Base-by-base conservation (phyloP, 2,113 vertebrate species). In the Irena cyanogastra region DNA sequence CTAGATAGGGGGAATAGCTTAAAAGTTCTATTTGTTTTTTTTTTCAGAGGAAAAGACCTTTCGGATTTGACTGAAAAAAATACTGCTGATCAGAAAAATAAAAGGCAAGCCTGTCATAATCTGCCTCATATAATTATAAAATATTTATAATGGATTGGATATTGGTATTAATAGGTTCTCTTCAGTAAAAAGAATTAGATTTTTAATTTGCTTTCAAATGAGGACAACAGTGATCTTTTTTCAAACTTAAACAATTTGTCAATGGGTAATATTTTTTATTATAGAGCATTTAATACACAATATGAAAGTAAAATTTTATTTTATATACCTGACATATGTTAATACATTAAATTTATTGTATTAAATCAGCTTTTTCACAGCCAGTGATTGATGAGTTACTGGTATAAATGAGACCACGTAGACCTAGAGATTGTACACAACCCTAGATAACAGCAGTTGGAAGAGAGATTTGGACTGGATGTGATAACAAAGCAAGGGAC, bases 21-120 rank as follows among this genome's bases (percentile, higher is more conserved):
- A 87, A 84, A 22, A 56, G 16, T 31, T 80, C 10, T 37, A 37
- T 78, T 75, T 92, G 24, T 41, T 41, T 82, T 15, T 45, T 91
- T 21, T 92, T 88, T 61, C 90, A 96, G 97, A 60, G 61, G n/a
- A 90, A 89, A 77, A 75, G 50, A 91, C 41, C n/a, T 63, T 59
- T 92, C 83, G 10, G 91, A 91, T 70, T 56, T 94, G 71, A 85
- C 27, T 85, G 88, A 95, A 89, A 74, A 78, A 89, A 92, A 94
- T 69, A 69, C 91, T 80, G 63, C 45, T 76, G 35, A 66, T 35
- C 81, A 93, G 90, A 92, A 95, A 89, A 96, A 96, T 56, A 96
- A 95, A 47, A 97, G 94, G 96, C 50, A 88, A 97, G 95, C 31
- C 85, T 96, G 64, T 56, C 22, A 72, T 53, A 60, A 60, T 54